Base-by-base conservation (phyloP, 2,113 vertebrate species). In the Heliornis fulica region DNA sequence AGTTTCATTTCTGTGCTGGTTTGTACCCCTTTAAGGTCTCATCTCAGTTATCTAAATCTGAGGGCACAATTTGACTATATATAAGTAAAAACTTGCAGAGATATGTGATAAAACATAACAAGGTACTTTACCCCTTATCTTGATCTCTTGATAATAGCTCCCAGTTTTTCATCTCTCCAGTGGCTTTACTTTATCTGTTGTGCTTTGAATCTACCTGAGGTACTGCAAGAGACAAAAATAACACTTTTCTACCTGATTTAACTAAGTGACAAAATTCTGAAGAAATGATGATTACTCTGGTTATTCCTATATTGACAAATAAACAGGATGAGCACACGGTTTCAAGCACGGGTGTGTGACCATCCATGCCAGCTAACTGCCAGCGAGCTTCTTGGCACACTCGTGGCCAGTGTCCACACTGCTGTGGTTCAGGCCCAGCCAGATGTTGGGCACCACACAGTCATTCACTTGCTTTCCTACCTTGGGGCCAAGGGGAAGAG, bases 371-470 rank as follows among this genome's bases (percentile, higher is more conserved):
- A 72, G 50, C 10, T 45, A 41, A 20, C 26, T 31, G 26, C 23
- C 20, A 3, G 21, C 4, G 7, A 60, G 26, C 23, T 32, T n/a
- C n/a, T 69, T 74, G 28, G 13, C 16, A 43, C 3, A 25, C 19
- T 53, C 19, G 22, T 15, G n/a, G 43, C 10, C 40, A 13, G 18
- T 23, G 9, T 34, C 28, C 40, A 40, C 0, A 0, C 43, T 45
- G 46, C 46, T 21, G 11, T 46, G 20, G 20, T 46, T 46, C n/a
- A n/a, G 22, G 10, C 20, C 45, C 46, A 46, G 46, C 46, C 46
- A 46, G 21, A 19, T 21, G 46, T 21, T 46, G 46, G 22, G 21
- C 21, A 46, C 20, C 46, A 46, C 5, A 11, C 46, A 46, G 46
- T 46, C 8, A 8, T 21, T 46, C 21, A 46, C 46, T 46, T 21